Percentiles rank a stretch among this genome's conserved stretches.
Evolutionary conservation across 2,113 vertebrate genomes (phyloP).

Genomic region (Oncorhynchus kisutch): DNA sequence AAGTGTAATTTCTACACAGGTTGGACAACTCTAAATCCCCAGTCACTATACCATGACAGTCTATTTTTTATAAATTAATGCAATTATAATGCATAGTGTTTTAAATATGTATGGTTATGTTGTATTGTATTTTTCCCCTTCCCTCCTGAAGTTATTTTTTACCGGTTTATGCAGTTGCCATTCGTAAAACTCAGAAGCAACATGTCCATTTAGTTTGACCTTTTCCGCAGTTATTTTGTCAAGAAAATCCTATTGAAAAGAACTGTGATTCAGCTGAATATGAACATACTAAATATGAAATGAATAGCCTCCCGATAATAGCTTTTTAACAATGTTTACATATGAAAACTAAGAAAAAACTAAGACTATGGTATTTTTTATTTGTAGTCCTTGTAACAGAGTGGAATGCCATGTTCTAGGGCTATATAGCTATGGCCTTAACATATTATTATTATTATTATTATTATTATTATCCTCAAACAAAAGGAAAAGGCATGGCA

Average conservation of each 20-base stretch:
- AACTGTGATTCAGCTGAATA: not conserved
- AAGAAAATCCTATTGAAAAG: not conserved
- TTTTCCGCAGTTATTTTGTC: not conserved
- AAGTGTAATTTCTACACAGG: constrained; percentile 25
- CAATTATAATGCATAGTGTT: too few relatives aligned
- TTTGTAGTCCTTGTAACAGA: too few relatives aligned
- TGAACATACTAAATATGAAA: constrained; percentile 11
- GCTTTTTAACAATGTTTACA: constrained; percentile 41
- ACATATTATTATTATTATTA: too few relatives aligned
- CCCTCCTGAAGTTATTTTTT: too few relatives aligned
- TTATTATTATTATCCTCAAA: too few relatives aligned
- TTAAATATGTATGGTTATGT: too few relatives aligned
- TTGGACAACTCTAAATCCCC: not conserved
- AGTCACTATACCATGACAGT: constrained; percentile 18
- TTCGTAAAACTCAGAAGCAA: not conserved
- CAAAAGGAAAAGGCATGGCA: not conserved
- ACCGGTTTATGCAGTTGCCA: too few relatives aligned
- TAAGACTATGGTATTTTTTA: constrained; percentile 16
- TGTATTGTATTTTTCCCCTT: too few relatives aligned
- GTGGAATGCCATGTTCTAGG: too few relatives aligned
- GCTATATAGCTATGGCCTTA: too few relatives aligned
- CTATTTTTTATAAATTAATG: constrained; percentile 52
- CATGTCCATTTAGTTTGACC: not conserved
- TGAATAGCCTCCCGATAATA: constrained; percentile 23
- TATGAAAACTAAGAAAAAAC: constrained; percentile 5